These are phyloP conservation scores for Brachionichthys hirsutus DNA, from an alignment of 2,113 vertebrate species.

Conservation along the genomic window DNA sequence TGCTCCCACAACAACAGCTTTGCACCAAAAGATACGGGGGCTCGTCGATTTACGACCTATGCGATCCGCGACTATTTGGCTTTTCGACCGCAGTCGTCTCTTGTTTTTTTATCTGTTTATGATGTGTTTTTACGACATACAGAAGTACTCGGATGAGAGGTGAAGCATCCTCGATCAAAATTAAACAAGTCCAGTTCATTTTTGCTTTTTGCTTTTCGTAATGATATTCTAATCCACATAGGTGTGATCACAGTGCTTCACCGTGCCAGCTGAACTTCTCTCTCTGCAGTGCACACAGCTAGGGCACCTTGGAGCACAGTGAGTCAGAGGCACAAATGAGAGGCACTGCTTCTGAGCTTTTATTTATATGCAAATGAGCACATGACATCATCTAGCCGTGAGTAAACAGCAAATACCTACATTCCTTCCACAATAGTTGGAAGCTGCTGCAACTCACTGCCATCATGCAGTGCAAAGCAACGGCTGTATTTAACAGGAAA, in stretches of 20 bases:
- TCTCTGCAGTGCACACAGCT: conserved; percentile 27
- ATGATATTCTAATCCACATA: conserved; percentile 32
- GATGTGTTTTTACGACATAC: no score
- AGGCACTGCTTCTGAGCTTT: conserved; percentile 51
- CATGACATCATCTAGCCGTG: conserved; percentile 58
- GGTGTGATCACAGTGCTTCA: conserved; percentile 40
- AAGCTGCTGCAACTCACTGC: conserved; percentile 39
- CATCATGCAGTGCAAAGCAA: conserved; percentile 25
- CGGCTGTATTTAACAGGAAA: conserved; percentile 9
- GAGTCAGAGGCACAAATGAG: conserved; percentile 40
- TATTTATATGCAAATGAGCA: conserved; percentile 64
- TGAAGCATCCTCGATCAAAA: no score
- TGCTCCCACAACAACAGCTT: neutral
- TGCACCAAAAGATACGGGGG: neutral
- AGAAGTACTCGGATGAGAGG: no score
- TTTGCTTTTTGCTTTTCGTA: no score
- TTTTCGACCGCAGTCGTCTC: no score
- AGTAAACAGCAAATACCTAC: conserved; percentile 30
- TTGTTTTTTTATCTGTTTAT: no score
- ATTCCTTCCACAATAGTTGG: conserved; percentile 42
- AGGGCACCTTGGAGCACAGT: conserved; percentile 25
- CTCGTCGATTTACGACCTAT: no score
- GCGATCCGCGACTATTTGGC: no score
- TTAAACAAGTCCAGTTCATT: no score
- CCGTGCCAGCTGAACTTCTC: conserved; percentile 42